Evolutionary conservation across 2,797 vertebrate species (phyloP).

Genomic region (Chelidonichthys spinosus): DNA sequence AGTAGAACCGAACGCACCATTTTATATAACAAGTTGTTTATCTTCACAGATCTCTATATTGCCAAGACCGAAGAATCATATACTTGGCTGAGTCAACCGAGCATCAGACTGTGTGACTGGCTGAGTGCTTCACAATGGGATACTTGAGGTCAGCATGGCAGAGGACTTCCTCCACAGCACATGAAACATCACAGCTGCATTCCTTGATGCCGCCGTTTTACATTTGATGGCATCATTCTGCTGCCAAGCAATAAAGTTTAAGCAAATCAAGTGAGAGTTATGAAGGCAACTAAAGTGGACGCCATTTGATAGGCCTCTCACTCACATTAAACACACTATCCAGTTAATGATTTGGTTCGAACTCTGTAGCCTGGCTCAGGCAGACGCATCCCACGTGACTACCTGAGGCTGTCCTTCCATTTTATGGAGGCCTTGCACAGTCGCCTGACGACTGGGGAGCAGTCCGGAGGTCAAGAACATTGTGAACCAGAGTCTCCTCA

Average conservation of each 20-base stretch:
- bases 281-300: constrained; percentile 46
- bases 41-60: constrained; percentile 64
- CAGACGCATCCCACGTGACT: constrained; percentile 72
- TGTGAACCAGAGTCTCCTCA: constrained; percentile 74
- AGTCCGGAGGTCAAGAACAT: constrained; percentile 80
- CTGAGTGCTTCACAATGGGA: constrained; percentile 64
- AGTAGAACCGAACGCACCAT: constrained; percentile 11
- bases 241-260: constrained; percentile 38
- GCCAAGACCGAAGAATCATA: constrained; percentile 52
- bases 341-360: constrained; percentile 69
- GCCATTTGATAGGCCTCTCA: constrained; percentile 29
- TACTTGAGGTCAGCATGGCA: constrained; percentile 42
- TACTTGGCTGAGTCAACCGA: constrained; percentile 31
- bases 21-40: constrained; percentile 52
- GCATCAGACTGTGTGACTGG: constrained; percentile 32
- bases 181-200: constrained; percentile 38
- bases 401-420: constrained; percentile 74
- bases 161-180: constrained; percentile 55
- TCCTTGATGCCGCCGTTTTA: constrained; percentile 28
- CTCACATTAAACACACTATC: constrained; percentile 21
- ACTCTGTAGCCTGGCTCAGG: constrained; percentile 70
- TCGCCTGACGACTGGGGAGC: constrained; percentile 81
- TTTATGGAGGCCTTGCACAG: constrained; percentile 86
- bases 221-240: constrained; percentile 55
- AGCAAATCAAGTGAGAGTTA: constrained; percentile 35